These are phyloP conservation scores for Poeciliopsis retropinna DNA, from an alignment of 2,113 vertebrate species.

Conservation along the genomic window DNA sequence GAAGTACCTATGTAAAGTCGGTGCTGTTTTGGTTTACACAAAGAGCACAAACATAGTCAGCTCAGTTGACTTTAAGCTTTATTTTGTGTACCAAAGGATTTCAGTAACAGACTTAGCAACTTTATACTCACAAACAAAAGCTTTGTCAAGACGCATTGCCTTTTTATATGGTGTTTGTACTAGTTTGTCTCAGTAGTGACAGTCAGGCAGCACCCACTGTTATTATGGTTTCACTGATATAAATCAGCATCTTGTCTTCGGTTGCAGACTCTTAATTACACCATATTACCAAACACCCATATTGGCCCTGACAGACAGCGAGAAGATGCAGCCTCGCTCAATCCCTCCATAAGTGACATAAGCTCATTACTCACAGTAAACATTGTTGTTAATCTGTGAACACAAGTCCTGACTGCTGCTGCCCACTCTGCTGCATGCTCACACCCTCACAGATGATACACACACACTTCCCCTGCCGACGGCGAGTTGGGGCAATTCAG, in stretches of 20 bases:
- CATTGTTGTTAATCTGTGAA: conserved; percentile 49
- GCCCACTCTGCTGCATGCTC: conserved; percentile 30
- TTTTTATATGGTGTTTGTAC: not conserved
- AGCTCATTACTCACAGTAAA: conserved; percentile 59
- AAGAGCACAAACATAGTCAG: conserved; percentile 3
- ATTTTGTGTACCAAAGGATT: conserved; percentile 52
- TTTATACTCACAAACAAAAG: conserved; percentile 3
- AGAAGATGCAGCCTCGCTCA: conserved; percentile 37
- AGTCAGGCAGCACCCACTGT: conserved; percentile 8
- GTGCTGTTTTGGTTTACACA: conserved; percentile 36
- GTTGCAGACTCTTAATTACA: conserved; percentile 24
- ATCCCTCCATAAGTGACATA: conserved; percentile 47
- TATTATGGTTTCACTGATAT: conserved; percentile 18
- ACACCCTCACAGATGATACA: conserved; percentile 34
- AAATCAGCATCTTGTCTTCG: conserved; percentile 26
- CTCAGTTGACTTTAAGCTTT: conserved; percentile 49
- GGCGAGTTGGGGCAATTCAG: conserved; percentile 51
- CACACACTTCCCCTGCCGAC: conserved; percentile 32
- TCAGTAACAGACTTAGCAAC: conserved; percentile 7
- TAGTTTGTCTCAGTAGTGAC: conserved; percentile 12
- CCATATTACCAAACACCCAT: conserved; percentile 30
- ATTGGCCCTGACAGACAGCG: conserved; percentile 18
- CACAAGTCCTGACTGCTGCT: conserved; percentile 51
- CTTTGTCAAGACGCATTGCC: conserved; percentile 8
- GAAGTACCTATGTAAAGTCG: not conserved